Percentiles rank a stretch among this genome's conserved stretches.
Conservation (phyloP, 2,113 vertebrate genomes). For the Propithecus coquereli region DNA sequence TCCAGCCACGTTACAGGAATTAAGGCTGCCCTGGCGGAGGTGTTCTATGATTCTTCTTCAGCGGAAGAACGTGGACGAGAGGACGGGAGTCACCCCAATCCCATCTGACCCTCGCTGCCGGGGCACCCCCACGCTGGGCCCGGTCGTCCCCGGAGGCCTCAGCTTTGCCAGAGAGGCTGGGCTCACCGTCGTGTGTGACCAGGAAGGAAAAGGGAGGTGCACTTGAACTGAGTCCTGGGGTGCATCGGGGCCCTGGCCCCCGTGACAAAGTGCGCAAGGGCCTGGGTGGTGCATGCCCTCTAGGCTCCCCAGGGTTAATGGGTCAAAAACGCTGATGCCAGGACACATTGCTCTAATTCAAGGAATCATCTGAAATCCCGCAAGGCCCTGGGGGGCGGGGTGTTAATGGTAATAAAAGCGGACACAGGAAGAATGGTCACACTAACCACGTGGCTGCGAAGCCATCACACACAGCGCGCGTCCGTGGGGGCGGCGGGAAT, state of each 20-base stretch:
- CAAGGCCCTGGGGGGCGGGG: constrained; percentile 62
- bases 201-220: background rate
- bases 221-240: background rate
- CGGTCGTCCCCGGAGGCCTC: background rate
- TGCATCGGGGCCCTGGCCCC: background rate
- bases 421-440: constrained; percentile 75
- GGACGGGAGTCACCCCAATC: fast-evolving
- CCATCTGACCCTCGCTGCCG: no score
- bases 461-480: background rate
- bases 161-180: background rate
- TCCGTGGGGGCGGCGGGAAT: constrained; percentile 21
- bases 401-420: constrained; percentile 80
- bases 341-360: constrained; percentile 79
- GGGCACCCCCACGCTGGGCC: no score
- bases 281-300: background rate
- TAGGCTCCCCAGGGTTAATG: constrained; percentile 64
- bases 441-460: constrained; percentile 66
- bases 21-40: fast-evolving
- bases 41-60: background rate
- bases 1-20: background rate
- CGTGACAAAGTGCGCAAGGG: constrained; percentile 6
- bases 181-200: background rate
- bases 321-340: constrained; percentile 72
- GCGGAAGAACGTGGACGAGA: background rate
- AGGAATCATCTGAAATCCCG: constrained; percentile 76